Conservation (phyloP, 2,797 vertebrate species). For the Gallirallus australis region DNA sequence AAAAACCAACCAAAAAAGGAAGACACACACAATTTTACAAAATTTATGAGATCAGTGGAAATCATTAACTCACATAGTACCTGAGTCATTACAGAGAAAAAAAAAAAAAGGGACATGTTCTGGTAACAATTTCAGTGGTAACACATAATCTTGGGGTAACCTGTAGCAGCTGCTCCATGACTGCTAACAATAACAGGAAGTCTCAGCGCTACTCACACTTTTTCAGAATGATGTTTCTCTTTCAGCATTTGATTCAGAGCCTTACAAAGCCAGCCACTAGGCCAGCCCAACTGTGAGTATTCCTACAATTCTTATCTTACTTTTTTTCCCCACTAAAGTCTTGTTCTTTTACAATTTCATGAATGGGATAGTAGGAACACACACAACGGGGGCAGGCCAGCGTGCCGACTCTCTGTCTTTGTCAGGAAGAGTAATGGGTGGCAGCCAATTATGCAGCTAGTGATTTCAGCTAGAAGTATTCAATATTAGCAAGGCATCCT, state of each 20-base stretch:
- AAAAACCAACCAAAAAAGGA: not conserved
- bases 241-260: not conserved
- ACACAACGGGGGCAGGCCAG: not conserved
- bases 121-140: not conserved
- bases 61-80: not conserved
- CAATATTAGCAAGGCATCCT: not conserved
- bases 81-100: not conserved
- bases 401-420: not conserved
- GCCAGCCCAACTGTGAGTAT: not conserved
- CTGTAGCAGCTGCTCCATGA: not conserved
- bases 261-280: not conserved
- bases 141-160: not conserved
- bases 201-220: not conserved
- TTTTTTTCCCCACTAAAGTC: not conserved
- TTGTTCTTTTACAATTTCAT: not conserved
- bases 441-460: not conserved
- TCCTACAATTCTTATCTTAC: accelerated
- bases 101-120: accelerated
- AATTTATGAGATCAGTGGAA: not conserved
- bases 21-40: not conserved
- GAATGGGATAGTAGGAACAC: not conserved
- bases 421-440: not conserved
- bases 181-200: not conserved
- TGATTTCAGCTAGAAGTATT: constrained; percentile 10
- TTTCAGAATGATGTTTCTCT: not conserved